These are phyloP conservation scores for Trematomus loennbergii DNA, from an alignment of 2,113 vertebrate species.

Conservation along the genomic window DNA sequence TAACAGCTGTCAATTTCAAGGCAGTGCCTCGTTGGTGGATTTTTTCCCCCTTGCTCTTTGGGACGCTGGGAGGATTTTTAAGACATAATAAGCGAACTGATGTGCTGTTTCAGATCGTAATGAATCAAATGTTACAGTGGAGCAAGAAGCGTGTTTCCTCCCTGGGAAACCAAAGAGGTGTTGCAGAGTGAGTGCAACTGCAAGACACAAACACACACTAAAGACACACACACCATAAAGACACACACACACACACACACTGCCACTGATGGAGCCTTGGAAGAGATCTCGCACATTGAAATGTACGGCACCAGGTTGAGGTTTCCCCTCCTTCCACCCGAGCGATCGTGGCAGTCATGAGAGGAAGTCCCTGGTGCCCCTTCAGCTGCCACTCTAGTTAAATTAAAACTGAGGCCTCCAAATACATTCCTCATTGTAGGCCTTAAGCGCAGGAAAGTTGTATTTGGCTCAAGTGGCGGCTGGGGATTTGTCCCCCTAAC, in stretches of 20 bases:
- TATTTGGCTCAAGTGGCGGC: constrained; percentile 89
- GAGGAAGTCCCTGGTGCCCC: constrained; percentile 85
- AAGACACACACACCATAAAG: constrained; percentile 36
- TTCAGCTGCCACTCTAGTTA: constrained; percentile 90
- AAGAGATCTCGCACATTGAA: constrained; percentile 59
- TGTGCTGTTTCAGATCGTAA: constrained; percentile 79
- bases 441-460: constrained; percentile 85
- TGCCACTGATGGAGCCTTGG: constrained; percentile 38
- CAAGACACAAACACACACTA: constrained; percentile 43
- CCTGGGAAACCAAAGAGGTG: constrained; percentile 74
- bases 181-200: constrained; percentile 53
- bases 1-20: constrained; percentile 90
- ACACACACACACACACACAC: constrained; percentile 32
- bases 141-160: constrained; percentile 75
- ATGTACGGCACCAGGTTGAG: constrained; percentile 67
- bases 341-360: constrained; percentile 78
- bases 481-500: constrained; percentile 87
- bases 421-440: constrained; percentile 84
- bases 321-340: constrained; percentile 63
- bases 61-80: constrained; percentile 77
- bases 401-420: constrained; percentile 91
- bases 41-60: constrained; percentile 80
- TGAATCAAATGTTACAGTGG: constrained; percentile 80
- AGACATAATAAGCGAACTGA: constrained; percentile 84
- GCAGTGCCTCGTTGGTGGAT: constrained; percentile 82